Evolutionary conservation across 1,140 invertebrate species (phyloP).

Genomic region (Nomia melanderi): DNA sequence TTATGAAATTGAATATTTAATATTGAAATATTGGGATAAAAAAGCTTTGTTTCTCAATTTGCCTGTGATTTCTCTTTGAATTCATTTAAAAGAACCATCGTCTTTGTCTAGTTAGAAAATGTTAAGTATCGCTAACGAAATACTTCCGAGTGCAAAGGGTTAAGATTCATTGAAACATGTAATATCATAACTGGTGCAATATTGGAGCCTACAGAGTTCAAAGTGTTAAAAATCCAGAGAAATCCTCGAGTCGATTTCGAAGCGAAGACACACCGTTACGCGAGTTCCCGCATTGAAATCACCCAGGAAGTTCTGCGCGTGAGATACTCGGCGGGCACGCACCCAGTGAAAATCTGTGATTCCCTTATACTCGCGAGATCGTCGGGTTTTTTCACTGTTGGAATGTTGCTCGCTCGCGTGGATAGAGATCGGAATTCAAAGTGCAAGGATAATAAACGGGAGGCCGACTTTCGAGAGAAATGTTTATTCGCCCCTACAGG

Average conservation of each 20-base stretch:
- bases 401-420: not conserved
- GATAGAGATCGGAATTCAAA: not conserved
- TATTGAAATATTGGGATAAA: too few species aligned
- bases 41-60: too few species aligned
- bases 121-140: too few species aligned
- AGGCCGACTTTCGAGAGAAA: not conserved
- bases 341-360: not conserved
- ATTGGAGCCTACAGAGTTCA: too few species aligned
- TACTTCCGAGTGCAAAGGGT: too few species aligned
- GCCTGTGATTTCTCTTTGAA: too few species aligned
- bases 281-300: not conserved
- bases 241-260: not conserved
- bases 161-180: too few species aligned
- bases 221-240: too few species aligned
- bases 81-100: too few species aligned
- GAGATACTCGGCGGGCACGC: not conserved
- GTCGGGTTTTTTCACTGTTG: not conserved
- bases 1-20: too few species aligned
- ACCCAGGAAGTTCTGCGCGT: constrained; percentile 1
- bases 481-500: constrained; percentile 2
- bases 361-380: not conserved
- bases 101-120: too few species aligned
- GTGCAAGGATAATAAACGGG: not conserved
- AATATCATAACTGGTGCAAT: too few species aligned
- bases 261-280: not conserved